A percentile compares a stretch with the other conserved stretches of the same genome.
These are phyloP conservation scores for Hippolais icterina DNA, from an alignment of 2,113 vertebrate species.

Conservation along the genomic window DNA sequence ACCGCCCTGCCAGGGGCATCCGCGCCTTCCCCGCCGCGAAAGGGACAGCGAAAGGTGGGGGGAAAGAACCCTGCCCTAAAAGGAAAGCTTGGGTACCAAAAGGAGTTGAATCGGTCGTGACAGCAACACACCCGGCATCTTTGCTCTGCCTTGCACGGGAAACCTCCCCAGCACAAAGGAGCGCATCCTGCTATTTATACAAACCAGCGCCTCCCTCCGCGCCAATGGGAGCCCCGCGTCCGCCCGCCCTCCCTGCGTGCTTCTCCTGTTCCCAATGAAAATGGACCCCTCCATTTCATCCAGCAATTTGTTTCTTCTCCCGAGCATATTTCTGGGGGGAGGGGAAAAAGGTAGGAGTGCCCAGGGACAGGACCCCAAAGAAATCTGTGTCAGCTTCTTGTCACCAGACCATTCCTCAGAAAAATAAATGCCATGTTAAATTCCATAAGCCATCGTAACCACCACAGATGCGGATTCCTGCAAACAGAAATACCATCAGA, in stretches of 20 bases:
- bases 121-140: neutral
- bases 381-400: neutral
- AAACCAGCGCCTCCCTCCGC: neutral
- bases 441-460: neutral
- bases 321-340: neutral
- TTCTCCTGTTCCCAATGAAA: neutral
- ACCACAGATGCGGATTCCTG: neutral
- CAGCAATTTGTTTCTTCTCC: neutral
- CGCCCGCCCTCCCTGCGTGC: neutral
- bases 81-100: neutral
- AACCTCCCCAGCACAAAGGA: slow-evolving; percentile 39
- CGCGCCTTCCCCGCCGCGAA: neutral
- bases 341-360: neutral
- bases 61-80: neutral
- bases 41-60: neutral
- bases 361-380: neutral
- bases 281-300: neutral
- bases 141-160: neutral
- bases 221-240: neutral
- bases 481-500: neutral
- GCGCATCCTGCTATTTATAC: neutral
- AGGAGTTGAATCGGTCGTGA: neutral
- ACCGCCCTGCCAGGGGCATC: neutral
- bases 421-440: slow-evolving; percentile 36
- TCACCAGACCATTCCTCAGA: neutral